phyloP scores from a whole-genome alignment of 1,140 invertebrate species.

The Hyles euphorbiae region DNA sequence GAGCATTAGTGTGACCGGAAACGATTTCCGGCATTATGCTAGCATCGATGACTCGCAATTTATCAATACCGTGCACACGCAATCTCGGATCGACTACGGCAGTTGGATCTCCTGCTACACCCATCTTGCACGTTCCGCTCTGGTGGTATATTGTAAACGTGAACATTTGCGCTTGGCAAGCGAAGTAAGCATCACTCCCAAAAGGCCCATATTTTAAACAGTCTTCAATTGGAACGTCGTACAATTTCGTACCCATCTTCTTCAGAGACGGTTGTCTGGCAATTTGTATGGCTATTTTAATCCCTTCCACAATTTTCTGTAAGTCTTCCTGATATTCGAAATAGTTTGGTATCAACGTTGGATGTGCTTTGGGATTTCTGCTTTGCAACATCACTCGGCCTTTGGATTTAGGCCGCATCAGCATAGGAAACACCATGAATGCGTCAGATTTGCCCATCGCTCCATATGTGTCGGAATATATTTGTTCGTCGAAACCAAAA shows the following conservation, averaged over 20 bases:
- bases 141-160: slow-evolving; percentile 88
- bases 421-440: slow-evolving; percentile 81
- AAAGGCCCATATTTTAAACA: slow-evolving; percentile 78
- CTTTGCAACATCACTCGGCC: slow-evolving; percentile 82
- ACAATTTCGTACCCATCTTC: slow-evolving; percentile 77
- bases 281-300: slow-evolving; percentile 77
- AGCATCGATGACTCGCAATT: slow-evolving; percentile 86
- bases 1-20: slow-evolving; percentile 79
- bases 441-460: slow-evolving; percentile 73
- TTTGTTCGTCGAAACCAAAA: slow-evolving; percentile 77
- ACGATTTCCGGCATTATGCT: slow-evolving; percentile 83
- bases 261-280: slow-evolving; percentile 77
- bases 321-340: slow-evolving; percentile 81
- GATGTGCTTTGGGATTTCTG: slow-evolving; percentile 84
- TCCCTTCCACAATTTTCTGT: slow-evolving; percentile 78
- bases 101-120: slow-evolving; percentile 77
- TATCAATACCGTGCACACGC: slow-evolving; percentile 81
- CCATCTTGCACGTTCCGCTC: slow-evolving; percentile 92
- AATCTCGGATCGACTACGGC: slow-evolving; percentile 84
- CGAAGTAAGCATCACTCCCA: slow-evolving; percentile 83
- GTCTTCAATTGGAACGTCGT: slow-evolving; percentile 78
- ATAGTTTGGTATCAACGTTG: slow-evolving; percentile 90
- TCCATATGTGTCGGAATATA: slow-evolving; percentile 74
- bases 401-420: slow-evolving; percentile 84
- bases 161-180: slow-evolving; percentile 82